These are phyloP conservation scores for Stenchaetothrips biformis DNA, from an alignment of 2,888 invertebrate genomes.

Conservation along the genomic window DNA sequence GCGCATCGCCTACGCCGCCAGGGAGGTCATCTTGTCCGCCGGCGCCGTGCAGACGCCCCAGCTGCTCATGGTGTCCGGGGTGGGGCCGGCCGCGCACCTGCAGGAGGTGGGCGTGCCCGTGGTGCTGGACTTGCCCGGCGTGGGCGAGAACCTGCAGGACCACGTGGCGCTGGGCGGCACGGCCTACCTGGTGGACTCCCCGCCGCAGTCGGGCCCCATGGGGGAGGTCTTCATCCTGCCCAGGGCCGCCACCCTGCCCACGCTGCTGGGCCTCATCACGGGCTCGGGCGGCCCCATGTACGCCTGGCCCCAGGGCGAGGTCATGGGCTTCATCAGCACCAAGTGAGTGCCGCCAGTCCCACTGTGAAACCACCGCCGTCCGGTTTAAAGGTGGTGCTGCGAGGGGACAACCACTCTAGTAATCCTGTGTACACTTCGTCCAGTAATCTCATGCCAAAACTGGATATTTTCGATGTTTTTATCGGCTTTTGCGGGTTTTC, in stretches of 20 bases:
- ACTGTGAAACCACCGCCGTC: too few relatives aligned
- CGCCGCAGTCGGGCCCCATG: constrained; percentile 46
- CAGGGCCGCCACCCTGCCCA: constrained; percentile 56
- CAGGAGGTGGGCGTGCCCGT: constrained; percentile 56
- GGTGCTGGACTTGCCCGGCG: constrained; percentile 61
- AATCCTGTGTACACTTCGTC: too few relatives aligned
- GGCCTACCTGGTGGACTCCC: constrained; percentile 64
- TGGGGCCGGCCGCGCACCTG: constrained; percentile 64
- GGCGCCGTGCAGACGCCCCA: constrained; percentile 82
- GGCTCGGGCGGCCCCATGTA: constrained; percentile 63
- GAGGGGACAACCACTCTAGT: too few relatives aligned
- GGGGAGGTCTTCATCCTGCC: constrained; percentile 64
- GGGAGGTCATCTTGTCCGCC: constrained; percentile 79
- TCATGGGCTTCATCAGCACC: constrained; percentile 70
- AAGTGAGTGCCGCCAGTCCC: constrained; percentile 47
- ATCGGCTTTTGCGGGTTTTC: too few relatives aligned
- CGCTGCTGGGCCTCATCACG: constrained; percentile 59
- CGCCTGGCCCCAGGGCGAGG: constrained; percentile 71
- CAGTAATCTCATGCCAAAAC: too few relatives aligned
- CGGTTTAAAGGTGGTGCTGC: too few relatives aligned
- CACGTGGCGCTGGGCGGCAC: constrained; percentile 77
- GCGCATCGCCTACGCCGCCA: constrained; percentile 56
- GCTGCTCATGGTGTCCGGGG: constrained; percentile 78
- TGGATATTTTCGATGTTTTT: too few relatives aligned
- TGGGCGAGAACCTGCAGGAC: constrained; percentile 77